Evolutionary conservation across 92 coral and sea anemone species (phyloP), one percentile per base, ranked within the genome.

Genomic region (Actinernus sp.): DNA sequence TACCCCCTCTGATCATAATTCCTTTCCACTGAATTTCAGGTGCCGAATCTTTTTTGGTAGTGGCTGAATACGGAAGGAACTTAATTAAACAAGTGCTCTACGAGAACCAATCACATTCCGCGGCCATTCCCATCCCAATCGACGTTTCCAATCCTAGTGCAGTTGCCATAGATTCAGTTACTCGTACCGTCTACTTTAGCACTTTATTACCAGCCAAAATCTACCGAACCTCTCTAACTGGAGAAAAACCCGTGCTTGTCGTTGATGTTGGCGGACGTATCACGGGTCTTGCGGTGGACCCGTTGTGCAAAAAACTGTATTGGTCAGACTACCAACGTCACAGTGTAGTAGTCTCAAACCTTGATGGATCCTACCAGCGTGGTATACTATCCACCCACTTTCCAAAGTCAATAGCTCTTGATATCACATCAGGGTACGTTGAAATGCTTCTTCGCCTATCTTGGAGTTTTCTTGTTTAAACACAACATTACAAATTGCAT

Each of bases 261-360:
- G 14, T 70, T 0, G 33, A 0, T 4, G 24, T 24, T 1, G 1
- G 13, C 13, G 28, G 53, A 4, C 16, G 39, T 14, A 54, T 70
- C 13, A 41, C 41, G 19, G 56, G 54, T 7, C 0, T 70, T 11
- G 56, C 56, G 6, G 52, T 70, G 17, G 78, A 70, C 31, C 62
- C 58, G 39, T 31, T 45, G 12, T 70, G 65, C 23, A 43, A 31
- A 11, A 70, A 70, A 47, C 60, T 70, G 6, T 70, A 70, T 54
- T 70, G 65, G 78, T 40, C 57, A 4, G 46, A 55, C 25, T 44
- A 40, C 41, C 18, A 26, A 13, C n/a, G 9, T 1, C 32, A 57
- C 20, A 18, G 50, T 17, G 57, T 70, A 31, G 43, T 70, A 66
- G 78, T 54, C 1, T 41, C 65, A 0, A 12, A 40, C 26, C 31